phyloP scores from a whole-genome alignment of 2,113 vertebrate species.

The Piaya cayana region DNA sequence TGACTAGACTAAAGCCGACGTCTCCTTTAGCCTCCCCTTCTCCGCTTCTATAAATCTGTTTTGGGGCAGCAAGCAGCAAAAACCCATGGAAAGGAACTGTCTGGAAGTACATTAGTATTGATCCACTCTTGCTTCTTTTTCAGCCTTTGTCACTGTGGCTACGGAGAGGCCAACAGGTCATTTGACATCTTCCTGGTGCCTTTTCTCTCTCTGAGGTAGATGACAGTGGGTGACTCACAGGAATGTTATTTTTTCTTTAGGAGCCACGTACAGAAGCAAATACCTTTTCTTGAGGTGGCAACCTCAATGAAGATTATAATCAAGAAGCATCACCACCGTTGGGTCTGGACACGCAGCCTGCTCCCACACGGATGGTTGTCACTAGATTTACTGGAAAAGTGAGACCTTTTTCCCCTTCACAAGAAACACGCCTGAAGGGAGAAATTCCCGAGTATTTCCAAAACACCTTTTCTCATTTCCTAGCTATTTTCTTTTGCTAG shows the following conservation, averaged over 20 bases:
- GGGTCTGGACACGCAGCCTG: conserved; percentile 52
- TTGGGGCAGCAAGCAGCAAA: neutral
- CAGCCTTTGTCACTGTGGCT: neutral
- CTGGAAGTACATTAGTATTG: neutral
- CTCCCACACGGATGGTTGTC: neutral
- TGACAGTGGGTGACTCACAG: conserved; percentile 29
- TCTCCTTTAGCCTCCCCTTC: neutral
- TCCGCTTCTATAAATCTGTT: neutral
- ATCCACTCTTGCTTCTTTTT: neutral
- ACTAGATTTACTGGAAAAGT: conserved; percentile 34
- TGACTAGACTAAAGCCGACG: neutral
- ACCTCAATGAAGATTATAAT: conserved; percentile 9
- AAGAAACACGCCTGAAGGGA: conserved; percentile 46
- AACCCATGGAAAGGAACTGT: neutral
- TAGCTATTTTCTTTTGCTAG: conserved; percentile 25
- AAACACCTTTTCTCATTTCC: conserved; percentile 67
- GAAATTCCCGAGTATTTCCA: conserved; percentile 48
- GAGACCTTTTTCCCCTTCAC: conserved; percentile 21
- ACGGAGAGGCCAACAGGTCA: neutral
- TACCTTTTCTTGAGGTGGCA: conserved; percentile 28
- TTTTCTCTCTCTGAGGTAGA: neutral
- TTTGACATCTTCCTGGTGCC: neutral
- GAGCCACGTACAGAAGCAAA: conserved; percentile 31
- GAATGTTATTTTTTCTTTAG: neutral
- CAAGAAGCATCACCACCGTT: conserved; percentile 7